phyloP scores from a whole-genome alignment of 2,113 vertebrate species.

The Eulacestoma nigropectus region DNA sequence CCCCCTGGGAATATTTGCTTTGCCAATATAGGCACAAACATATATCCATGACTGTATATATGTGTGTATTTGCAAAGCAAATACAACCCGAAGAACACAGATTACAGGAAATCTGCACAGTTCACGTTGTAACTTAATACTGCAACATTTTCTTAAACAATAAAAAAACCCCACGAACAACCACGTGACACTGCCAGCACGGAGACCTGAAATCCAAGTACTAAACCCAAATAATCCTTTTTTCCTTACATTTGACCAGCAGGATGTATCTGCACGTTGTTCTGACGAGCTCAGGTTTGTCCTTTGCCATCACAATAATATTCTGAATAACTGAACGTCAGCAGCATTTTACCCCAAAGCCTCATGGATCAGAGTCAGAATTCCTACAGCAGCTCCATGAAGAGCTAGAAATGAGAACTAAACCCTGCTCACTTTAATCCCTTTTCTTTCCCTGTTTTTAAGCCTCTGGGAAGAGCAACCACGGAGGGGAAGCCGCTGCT shows the following conservation, averaged over 20 bases:
- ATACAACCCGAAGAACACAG: background rate
- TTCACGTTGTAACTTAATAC: background rate
- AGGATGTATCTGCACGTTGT: background rate
- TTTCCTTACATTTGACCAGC: background rate
- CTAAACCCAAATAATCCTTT: background rate
- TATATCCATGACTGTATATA: background rate
- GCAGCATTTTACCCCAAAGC: background rate
- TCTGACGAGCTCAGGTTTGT: background rate
- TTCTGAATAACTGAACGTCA: background rate
- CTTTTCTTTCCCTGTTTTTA: background rate
- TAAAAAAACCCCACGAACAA: background rate
- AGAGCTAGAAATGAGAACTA: background rate
- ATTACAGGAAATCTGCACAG: background rate
- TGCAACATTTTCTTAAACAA: background rate
- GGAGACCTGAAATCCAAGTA: background rate
- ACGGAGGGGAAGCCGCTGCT: background rate
- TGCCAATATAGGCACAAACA: background rate
- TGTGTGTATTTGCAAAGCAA: background rate
- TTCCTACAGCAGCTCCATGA: background rate
- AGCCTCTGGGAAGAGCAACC: background rate
- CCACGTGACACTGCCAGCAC: fast-evolving
- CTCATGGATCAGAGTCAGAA: background rate
- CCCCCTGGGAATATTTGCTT: background rate
- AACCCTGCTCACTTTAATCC: background rate
- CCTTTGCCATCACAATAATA: background rate